Conservation (phyloP, 2,113 vertebrate genomes). For the Phycodurus eques region DNA sequence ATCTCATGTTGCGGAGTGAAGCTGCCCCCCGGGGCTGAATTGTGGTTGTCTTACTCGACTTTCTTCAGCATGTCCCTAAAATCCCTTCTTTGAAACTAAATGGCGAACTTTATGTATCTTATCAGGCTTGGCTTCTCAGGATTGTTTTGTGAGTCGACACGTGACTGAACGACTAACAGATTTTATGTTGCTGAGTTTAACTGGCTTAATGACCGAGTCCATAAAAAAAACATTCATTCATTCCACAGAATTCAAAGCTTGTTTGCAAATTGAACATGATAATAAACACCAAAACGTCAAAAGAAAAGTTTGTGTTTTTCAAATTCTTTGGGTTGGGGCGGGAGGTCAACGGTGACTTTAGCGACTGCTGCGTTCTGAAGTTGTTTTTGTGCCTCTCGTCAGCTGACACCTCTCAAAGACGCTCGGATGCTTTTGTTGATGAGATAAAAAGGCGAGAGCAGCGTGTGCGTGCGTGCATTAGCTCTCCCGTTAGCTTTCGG, state of each 20-base stretch:
- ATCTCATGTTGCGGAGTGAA: neutral
- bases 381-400: constrained; percentile 14
- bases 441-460: constrained; percentile 73
- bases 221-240: neutral
- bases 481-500: constrained; percentile 36
- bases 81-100: neutral
- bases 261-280: neutral
- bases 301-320: too few relatives aligned
- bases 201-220: neutral
- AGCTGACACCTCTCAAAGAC: constrained; percentile 10
- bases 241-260: neutral
- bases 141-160: neutral
- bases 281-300: neutral
- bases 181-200: neutral
- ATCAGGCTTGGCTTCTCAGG: neutral
- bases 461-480: constrained; percentile 3
- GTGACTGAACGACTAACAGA: neutral
- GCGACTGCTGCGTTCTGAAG: constrained; percentile 17
- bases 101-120: neutral
- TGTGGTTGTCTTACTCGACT: too few relatives aligned
- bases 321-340: neutral
- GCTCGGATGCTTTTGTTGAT: constrained; percentile 37
- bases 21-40: neutral
- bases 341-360: constrained; percentile 13
- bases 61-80: neutral